phyloP scores from a whole-genome alignment of 64 coral and sea anemone species.

The Montipora efflorescens region DNA sequence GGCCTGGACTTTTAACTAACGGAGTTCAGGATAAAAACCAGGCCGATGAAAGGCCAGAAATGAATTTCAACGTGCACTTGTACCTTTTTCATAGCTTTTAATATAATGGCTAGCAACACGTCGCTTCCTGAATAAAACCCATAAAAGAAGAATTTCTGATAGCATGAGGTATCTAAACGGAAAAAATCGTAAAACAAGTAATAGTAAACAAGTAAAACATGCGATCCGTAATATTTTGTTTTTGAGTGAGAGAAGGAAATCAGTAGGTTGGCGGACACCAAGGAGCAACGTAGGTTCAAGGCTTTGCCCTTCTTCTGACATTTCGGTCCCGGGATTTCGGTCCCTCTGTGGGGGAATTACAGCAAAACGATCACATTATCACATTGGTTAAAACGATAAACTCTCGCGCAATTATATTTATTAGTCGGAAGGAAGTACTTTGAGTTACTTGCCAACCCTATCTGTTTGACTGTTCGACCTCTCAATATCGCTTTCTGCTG shows the following conservation, averaged over 20 bases:
- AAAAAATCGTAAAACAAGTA: too few species aligned
- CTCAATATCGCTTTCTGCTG: not conserved
- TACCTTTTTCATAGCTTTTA: not conserved
- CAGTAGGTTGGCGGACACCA: not conserved
- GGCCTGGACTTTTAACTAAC: too few species aligned
- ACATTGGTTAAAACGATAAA: conserved; percentile 46
- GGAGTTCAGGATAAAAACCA: too few species aligned
- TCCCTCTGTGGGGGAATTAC: not conserved
- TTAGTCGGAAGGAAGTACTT: conserved; percentile 35
- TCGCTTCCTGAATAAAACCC: not conserved
- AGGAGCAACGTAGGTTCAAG: not conserved
- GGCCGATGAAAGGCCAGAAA: too few species aligned
- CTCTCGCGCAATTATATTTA: not conserved
- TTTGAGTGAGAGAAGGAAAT: not conserved
- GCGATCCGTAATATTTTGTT: not conserved
- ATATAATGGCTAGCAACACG: not conserved
- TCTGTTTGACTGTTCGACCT: not conserved
- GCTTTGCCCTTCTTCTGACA: not conserved
- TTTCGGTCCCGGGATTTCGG: conserved; percentile 10
- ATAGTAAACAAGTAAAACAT: not conserved
- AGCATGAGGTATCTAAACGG: not conserved
- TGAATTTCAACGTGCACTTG: too few species aligned
- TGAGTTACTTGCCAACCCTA: conserved; percentile 25
- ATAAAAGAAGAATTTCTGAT: not conserved
- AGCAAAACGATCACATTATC: conserved; percentile 31